Percentiles rank a stretch among this genome's conserved stretches.
phyloP scores from a whole-genome alignment of 2,888 invertebrate genomes.

The Trilocha varians region DNA sequence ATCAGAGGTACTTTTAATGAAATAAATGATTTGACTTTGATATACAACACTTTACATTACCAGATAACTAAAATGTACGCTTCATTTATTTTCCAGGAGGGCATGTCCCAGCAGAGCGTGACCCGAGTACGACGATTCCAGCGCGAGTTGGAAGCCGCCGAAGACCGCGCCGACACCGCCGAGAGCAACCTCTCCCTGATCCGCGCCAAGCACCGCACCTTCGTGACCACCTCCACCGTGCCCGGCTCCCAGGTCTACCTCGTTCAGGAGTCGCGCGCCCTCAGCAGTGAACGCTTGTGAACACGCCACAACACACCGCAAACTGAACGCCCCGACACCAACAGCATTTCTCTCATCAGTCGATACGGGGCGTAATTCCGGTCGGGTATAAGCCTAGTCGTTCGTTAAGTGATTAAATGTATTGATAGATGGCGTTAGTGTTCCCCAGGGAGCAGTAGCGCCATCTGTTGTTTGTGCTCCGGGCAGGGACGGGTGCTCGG shows the following conservation, averaged over 20 bases:
- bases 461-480: slow-evolving; percentile 23
- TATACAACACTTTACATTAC: no score
- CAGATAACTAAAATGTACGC: slow-evolving; percentile 4
- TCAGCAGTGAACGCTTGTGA: slow-evolving; percentile 58
- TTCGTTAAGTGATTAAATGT: slow-evolving; percentile 55
- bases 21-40: no score
- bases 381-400: slow-evolving; percentile 71
- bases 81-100: slow-evolving; percentile 76
- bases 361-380: slow-evolving; percentile 60
- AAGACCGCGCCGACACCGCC: slow-evolving; percentile 95
- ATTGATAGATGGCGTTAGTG: slow-evolving; percentile 36
- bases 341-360: slow-evolving; percentile 60
- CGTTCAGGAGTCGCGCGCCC: slow-evolving; percentile 87
- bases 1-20: no score
- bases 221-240: slow-evolving; percentile 94
- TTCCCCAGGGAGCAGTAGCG: slow-evolving; percentile 18
- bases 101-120: slow-evolving; percentile 91
- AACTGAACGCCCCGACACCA: slow-evolving; percentile 38
- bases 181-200: slow-evolving; percentile 95
- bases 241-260: slow-evolving; percentile 94
- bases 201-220: slow-evolving; percentile 98
- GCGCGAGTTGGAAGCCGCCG: slow-evolving; percentile 97
- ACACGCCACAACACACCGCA: slow-evolving; percentile 39
- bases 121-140: slow-evolving; percentile 98
- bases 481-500: slow-evolving; percentile 60